Evolutionary conservation across 2,888 invertebrate genomes (phyloP).

Genomic region (Lydus trimaculatus): DNA sequence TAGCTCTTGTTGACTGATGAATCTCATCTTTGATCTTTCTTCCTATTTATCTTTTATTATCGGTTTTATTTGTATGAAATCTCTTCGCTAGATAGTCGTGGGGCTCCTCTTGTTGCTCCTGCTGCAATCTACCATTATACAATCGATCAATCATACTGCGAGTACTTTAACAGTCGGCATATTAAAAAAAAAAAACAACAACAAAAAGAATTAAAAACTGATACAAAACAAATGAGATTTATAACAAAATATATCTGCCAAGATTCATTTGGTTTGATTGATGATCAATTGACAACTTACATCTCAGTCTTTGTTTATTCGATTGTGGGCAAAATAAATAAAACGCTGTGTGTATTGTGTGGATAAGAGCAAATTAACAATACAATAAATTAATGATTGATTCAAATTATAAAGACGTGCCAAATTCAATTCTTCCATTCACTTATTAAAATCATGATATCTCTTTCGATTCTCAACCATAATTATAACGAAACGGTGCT

Average conservation of each 20-base stretch:
- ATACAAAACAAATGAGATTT: constrained; percentile 4
- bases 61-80: neutral
- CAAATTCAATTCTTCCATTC: neutral
- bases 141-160: neutral
- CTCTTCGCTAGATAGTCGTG: neutral
- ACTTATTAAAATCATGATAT: too few species aligned
- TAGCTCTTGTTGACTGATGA: neutral
- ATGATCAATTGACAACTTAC: neutral
- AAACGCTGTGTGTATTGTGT: neutral
- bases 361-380: neutral
- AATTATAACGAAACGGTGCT: too few species aligned
- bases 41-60: constrained; percentile 2
- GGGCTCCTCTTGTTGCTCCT: neutral
- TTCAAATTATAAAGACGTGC: neutral
- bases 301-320: neutral
- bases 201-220: neutral
- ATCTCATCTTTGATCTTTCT: constrained; percentile 4
- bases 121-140: neutral
- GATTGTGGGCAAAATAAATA: neutral
- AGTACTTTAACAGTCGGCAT: neutral
- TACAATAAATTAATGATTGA: constrained; percentile 1
- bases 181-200: neutral
- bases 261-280: neutral
- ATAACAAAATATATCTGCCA: constrained; percentile 2
- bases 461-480: too few species aligned